Evolutionary conservation across 1,140 invertebrate genomes (phyloP).

Genomic region (Halesus radiatus): DNA sequence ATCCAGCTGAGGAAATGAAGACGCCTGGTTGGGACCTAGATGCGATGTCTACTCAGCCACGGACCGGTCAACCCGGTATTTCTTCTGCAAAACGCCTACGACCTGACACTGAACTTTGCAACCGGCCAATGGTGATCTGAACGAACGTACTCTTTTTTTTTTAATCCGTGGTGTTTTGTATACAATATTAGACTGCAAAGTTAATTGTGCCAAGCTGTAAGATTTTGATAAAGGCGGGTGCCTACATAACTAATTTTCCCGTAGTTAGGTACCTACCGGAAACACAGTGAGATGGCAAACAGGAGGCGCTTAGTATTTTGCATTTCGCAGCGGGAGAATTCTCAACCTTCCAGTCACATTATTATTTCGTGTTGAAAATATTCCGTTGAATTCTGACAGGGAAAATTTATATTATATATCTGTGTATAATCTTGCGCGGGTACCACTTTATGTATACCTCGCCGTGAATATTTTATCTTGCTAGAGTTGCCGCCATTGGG

Average conservation of each 20-base stretch:
- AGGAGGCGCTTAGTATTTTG: not conserved
- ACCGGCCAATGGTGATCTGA: too few species aligned
- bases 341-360: not conserved
- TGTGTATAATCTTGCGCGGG: not conserved
- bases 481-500: constrained; percentile 21
- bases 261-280: not conserved
- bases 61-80: too few species aligned
- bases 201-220: not conserved
- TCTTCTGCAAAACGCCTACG: too few species aligned
- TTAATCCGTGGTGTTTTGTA: too few species aligned
- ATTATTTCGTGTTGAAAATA: not conserved
- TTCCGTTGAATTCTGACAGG: not conserved
- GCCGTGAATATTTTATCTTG: constrained; percentile 37
- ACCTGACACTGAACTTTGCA: too few species aligned
- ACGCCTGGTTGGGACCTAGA: too few species aligned
- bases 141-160: too few species aligned
- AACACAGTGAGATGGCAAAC: not conserved
- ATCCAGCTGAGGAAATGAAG: too few species aligned
- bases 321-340: not conserved
- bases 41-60: too few species aligned
- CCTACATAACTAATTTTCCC: too few species aligned
- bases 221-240: not conserved
- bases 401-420: not conserved
- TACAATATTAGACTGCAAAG: not conserved
- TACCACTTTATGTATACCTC: constrained; percentile 3